A percentile compares a stretch with the other conserved stretches of the same genome.
phyloP scores from a whole-genome alignment of 1,140 invertebrate species.

The Palaemon carinicauda region DNA sequence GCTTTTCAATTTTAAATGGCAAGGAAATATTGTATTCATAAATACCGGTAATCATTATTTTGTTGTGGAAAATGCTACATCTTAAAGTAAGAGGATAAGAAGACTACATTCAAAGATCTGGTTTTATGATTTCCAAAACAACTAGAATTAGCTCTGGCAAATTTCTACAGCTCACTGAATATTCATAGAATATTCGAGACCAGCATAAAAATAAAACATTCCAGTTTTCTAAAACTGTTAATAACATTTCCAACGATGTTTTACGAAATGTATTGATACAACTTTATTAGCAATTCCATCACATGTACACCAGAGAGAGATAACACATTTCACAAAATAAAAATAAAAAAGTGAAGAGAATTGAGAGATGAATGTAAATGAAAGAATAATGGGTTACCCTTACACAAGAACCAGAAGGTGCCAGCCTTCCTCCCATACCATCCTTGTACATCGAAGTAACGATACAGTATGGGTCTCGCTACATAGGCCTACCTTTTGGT shows the following conservation, averaged over 20 bases:
- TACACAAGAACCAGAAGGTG: too few species aligned
- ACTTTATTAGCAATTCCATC: not conserved
- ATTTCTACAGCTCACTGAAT: not conserved
- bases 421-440: too few species aligned
- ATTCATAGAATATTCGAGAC: not conserved
- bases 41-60: too few species aligned
- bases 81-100: not conserved
- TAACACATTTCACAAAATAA: too few species aligned
- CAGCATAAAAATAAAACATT: slow-evolving; percentile 10
- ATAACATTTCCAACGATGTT: not conserved
- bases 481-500: too few species aligned
- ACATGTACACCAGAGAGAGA: too few species aligned
- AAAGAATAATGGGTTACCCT: too few species aligned
- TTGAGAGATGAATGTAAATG: too few species aligned
- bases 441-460: too few species aligned
- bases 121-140: slow-evolving; percentile 3
- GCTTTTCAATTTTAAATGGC: not conserved
- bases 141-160: not conserved
- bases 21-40: too few species aligned
- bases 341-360: too few species aligned
- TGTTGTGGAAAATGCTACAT: not conserved
- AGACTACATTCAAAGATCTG: not conserved
- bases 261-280: not conserved
- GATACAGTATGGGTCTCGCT: too few species aligned
- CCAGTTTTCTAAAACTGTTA: not conserved